Percentiles rank a stretch among this genome's conserved stretches.
phyloP scores from a whole-genome alignment of 1,140 invertebrate genomes.

The Radopholus similis region DNA sequence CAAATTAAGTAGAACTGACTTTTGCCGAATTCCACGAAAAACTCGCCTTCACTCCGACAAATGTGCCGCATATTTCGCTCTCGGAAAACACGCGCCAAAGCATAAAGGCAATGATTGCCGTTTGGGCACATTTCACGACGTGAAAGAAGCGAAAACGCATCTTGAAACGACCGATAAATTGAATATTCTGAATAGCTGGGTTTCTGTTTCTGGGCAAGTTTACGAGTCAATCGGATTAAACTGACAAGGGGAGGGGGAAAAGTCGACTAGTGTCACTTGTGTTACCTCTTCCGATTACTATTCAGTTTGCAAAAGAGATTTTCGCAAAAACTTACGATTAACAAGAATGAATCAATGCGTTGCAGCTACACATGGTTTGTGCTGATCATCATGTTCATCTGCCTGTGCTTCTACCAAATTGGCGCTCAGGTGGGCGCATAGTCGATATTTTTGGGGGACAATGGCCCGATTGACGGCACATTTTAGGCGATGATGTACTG shows the following conservation, averaged over 20 bases:
- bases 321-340: too few species aligned
- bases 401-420: slow-evolving; percentile 21
- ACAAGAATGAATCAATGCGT: slow-evolving; percentile 24
- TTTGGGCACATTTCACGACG: slow-evolving; percentile 3
- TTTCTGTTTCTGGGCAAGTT: too few species aligned
- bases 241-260: slow-evolving; percentile 3
- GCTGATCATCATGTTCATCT: slow-evolving; percentile 30
- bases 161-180: too few species aligned
- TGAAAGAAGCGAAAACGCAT: slow-evolving; percentile 10
- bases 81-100: slow-evolving; percentile 10
- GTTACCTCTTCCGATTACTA: not conserved
- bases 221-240: too few species aligned
- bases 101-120: not conserved
- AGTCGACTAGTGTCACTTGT: not conserved
- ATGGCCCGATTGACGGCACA: slow-evolving; percentile 5
- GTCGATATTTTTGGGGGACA: not conserved
- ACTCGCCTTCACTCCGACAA: slow-evolving; percentile 7
- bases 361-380: slow-evolving; percentile 35
- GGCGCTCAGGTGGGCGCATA: slow-evolving; percentile 2
- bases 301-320: not conserved
- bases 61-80: slow-evolving; percentile 10
- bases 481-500: slow-evolving; percentile 34
- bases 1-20: not conserved
- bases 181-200: slow-evolving; percentile 4
- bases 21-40: not conserved